phyloP scores from a whole-genome alignment of 2,888 invertebrate species.

The Caenorhabditis japonica region DNA sequence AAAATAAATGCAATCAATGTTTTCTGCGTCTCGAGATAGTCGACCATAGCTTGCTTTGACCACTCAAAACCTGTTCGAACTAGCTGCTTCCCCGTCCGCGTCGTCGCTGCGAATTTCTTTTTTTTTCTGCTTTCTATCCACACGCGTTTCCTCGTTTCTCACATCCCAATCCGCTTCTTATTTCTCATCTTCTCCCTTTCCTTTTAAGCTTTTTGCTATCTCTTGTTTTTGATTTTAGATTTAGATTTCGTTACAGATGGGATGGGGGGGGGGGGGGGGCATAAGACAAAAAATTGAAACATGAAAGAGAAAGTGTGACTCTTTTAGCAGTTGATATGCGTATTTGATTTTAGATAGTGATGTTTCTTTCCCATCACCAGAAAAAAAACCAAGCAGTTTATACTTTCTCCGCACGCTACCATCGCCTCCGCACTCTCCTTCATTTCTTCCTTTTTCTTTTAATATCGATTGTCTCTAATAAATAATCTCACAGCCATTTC shows the following conservation, averaged over 20 bases:
- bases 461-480: neutral
- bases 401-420: neutral
- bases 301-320: slow-evolving; percentile 41
- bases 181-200: slow-evolving; percentile 7
- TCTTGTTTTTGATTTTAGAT: slow-evolving; percentile 1
- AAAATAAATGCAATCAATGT: slow-evolving; percentile 39
- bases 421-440: neutral
- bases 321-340: slow-evolving; percentile 3
- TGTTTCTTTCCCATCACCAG: slow-evolving; percentile 20
- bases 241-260: slow-evolving; percentile 6
- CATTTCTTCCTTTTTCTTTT: neutral
- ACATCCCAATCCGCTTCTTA: slow-evolving; percentile 42
- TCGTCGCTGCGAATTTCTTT: slow-evolving; percentile 18
- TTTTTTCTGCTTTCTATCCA: slow-evolving; percentile 21
- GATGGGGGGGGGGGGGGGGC: no score
- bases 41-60: slow-evolving; percentile 49
- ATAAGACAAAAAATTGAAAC: neutral
- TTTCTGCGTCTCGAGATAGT: slow-evolving; percentile 40
- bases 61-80: slow-evolving; percentile 50
- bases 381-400: neutral
- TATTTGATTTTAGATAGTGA: slow-evolving; percentile 1
- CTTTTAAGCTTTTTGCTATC: no score
- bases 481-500: slow-evolving; percentile 23
- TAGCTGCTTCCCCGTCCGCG: slow-evolving; percentile 43
- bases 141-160: slow-evolving; percentile 46